Base-by-base conservation (phyloP, 2,888 invertebrate genomes). In the Priocnemis perturbator region DNA sequence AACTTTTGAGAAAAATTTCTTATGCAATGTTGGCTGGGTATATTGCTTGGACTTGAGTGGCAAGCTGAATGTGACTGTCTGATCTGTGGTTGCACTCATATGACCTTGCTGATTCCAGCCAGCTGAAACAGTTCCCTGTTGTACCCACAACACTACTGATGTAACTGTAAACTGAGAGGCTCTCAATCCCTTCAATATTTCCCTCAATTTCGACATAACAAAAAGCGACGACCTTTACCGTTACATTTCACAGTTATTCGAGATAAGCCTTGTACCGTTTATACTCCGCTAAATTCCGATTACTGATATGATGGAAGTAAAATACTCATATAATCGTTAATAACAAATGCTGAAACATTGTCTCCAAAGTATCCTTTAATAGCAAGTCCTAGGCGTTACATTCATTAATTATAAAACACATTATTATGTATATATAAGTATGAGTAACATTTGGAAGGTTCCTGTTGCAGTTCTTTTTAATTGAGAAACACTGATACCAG, bases 121-220 rank as follows among this genome's bases (percentile, higher is more conserved):
- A 70, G 78, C 75, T 71, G 71, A 79, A 85, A 83, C 84, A 87
- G 87, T 86, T 85, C 75, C 77, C 88, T 86, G 77, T 81, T 77
- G 83, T 88, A 88, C 82, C 87, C 79, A 81, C 86, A 78, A 83
- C 83, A 84, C 81, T 82, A 81, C 82, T 83, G 74, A 76, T 83
- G 73, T 87, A 88, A 88, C 88, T 87, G 88, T 88, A 87, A 85
- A 86, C 60, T 60, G 81, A 87, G 84, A 83, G 88, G 86, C 86
- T 87, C 86, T 86, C 86, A 87, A 86, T 73, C 72, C 53, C 50
- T 37, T 67, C 55, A 53, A 9, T 5, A 58, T 64, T 37, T 47
- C n/a, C 37, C 20, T 2, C 14, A 21, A 21, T 44, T 58, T 58
- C 2, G 21, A 55, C 5, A 21, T 55, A 0, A 20, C 44, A 37